Evolutionary conservation across 2,888 invertebrate genomes (phyloP), one percentile per base, ranked within the genome.

Genomic region (Synanthedon myopaeformis): DNA sequence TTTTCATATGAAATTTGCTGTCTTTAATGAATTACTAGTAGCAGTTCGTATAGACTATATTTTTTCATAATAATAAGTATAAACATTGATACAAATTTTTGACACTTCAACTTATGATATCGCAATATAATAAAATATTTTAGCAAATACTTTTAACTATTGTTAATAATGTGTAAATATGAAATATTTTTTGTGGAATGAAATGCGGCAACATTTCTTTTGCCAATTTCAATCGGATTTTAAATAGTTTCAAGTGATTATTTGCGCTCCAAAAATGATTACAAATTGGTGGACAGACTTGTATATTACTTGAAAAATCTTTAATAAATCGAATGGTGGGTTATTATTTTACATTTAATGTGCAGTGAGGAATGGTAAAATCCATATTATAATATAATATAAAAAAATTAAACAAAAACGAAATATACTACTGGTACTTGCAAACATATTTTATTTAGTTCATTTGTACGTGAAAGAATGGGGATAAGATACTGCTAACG

Each of bases 91-190:
- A 61, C 55, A 60, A 62, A 59, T 13, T 61, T 64, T 69, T 67
- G 67, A 77, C 74, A 78, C 69, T 69, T 70, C 60, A 67, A 79
- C 76, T 80, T 82, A 79, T 77, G 79, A 82, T 69, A 72, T 72
- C 73, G 83, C 83, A 83, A 82, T 84, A 82, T 76, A 72, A 23
- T 49, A 5, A 69, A 68, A 76, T 73, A 68, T 68, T 70, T 35
- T 77, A 76, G 72, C 62, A 59, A 45, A 45, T 13, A 45, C 58
- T 56, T 58, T 57, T 59, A 66, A 63, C 66, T 66, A 71, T 71
- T 69, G 67, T 74, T 76, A 62, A 60, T 82, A 42, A n/a, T 45
- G 35, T 35, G 79, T 82, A 80, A 76, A 81, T 82, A 77, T 45
- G 12, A 13, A n/a, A 45, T 45, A 45, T 45, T 45, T 35, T 45